phyloP scores from a whole-genome alignment of 2,888 invertebrate genomes.

The Therioaphis trifolii region DNA sequence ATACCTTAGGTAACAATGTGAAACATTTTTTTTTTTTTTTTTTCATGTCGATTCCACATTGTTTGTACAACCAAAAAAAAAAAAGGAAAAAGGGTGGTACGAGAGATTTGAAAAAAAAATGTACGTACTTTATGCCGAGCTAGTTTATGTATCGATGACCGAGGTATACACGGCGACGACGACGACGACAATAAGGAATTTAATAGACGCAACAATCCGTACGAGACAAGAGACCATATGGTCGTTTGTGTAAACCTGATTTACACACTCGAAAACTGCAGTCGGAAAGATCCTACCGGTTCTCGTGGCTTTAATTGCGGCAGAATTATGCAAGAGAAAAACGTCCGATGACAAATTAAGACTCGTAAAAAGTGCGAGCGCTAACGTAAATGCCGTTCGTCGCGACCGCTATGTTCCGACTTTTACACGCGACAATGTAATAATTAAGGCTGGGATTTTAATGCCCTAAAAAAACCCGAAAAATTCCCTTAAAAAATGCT shows the following conservation, averaged over 20 bases:
- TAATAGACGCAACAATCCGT: background rate
- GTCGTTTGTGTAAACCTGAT: conserved; percentile 40
- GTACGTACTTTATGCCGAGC: conserved; percentile 1
- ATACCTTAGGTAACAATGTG: conserved; percentile 57
- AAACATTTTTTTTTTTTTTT: conserved; percentile 44
- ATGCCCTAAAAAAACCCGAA: too few relatives aligned
- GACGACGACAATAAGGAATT: conserved; percentile 38
- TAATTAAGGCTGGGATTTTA: too few relatives aligned
- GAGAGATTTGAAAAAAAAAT: background rate
- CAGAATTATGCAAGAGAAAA: background rate
- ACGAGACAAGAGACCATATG: conserved; percentile 34
- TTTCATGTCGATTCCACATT: conserved; percentile 42
- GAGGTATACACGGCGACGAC: conserved; percentile 24
- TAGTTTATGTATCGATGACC: background rate
- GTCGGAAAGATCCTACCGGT: conserved; percentile 30
- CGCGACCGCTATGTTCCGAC: too few relatives aligned
- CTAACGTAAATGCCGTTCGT: too few relatives aligned
- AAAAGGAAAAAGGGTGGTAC: conserved; percentile 8
- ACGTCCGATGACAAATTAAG: background rate
- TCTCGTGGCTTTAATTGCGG: background rate
- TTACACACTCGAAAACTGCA: conserved; percentile 24
- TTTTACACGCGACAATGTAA: too few relatives aligned
- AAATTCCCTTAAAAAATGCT: too few relatives aligned
- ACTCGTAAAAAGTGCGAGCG: too few relatives aligned
- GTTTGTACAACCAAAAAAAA: conserved; percentile 43